Percentiles rank a stretch among this genome's conserved stretches.
Evolutionary conservation across 1,140 invertebrate species (phyloP).

Genomic region (Scaptomyza pallida): DNA sequence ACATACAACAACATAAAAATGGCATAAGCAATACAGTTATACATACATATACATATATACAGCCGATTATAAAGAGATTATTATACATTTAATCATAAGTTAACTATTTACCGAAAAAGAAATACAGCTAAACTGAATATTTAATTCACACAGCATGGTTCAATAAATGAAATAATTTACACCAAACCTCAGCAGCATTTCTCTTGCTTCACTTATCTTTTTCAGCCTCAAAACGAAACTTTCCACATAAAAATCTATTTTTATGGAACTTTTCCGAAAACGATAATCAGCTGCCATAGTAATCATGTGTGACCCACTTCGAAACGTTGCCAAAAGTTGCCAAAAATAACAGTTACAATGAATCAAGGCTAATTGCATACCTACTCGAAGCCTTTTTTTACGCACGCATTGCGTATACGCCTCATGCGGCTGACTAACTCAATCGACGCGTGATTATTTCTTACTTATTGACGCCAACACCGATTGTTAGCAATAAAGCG

Average conservation of each 20-base stretch:
- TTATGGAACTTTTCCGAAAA: slow-evolving; percentile 24
- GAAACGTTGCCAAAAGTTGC: slow-evolving; percentile 19
- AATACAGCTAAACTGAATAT: slow-evolving; percentile 33
- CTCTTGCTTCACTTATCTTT: not conserved
- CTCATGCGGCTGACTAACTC: slow-evolving; percentile 6
- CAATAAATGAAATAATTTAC: slow-evolving; percentile 80
- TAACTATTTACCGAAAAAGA: slow-evolving; percentile 72
- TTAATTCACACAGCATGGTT: slow-evolving; percentile 54
- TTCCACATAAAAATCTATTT: slow-evolving; percentile 30
- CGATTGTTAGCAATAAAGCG: not conserved
- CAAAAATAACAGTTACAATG: slow-evolving; percentile 34
- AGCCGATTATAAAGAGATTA: slow-evolving; percentile 24
- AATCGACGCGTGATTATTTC: slow-evolving; percentile 28
- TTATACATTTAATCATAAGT: slow-evolving; percentile 47
- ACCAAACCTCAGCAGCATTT: slow-evolving; percentile 34
- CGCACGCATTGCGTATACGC: slow-evolving; percentile 30
- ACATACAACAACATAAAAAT: slow-evolving; percentile 19
- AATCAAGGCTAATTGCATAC: slow-evolving; percentile 43
- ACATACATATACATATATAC: slow-evolving; percentile 27
- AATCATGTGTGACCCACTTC: slow-evolving; percentile 40
- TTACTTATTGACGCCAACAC: slow-evolving; percentile 7
- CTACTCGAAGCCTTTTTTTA: slow-evolving; percentile 6
- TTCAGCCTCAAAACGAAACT: slow-evolving; percentile 10
- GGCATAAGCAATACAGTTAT: slow-evolving; percentile 34
- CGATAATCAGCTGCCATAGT: slow-evolving; percentile 15